Conservation (phyloP, 2,797 vertebrate species). For the Gymnodraco acuticeps region DNA sequence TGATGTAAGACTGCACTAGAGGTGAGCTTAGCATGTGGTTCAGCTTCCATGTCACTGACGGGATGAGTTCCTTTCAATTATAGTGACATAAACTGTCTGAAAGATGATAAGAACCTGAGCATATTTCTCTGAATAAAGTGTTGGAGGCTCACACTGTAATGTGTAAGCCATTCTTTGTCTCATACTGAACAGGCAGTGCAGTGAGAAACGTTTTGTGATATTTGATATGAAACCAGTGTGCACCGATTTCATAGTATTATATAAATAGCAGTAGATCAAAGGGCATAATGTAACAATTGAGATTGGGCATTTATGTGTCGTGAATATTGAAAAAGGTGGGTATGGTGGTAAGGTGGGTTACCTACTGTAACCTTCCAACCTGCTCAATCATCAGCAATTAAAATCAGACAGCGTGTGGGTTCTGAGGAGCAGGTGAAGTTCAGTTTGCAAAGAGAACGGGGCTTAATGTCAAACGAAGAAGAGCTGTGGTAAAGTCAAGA, state of each 20-base stretch:
- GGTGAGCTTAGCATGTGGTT: constrained; percentile 44
- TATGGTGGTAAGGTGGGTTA: not conserved
- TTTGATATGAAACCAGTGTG: constrained; percentile 46
- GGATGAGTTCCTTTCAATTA: constrained; percentile 63
- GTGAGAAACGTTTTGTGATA: constrained; percentile 41
- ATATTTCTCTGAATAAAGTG: constrained; percentile 42
- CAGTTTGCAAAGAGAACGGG: not conserved
- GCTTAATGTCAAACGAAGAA: constrained; percentile 12
- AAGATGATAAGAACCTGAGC: constrained; percentile 50
- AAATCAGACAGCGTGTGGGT: constrained; percentile 36
- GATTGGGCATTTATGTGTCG: constrained; percentile 24
- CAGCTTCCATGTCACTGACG: constrained; percentile 40
- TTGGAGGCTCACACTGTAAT: constrained; percentile 42
- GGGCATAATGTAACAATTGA: constrained; percentile 24
- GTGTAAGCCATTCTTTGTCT: constrained; percentile 47
- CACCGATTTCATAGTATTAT: constrained; percentile 33
- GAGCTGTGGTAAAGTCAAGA: constrained; percentile 31
- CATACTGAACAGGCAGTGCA: constrained; percentile 22
- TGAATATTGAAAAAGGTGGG: constrained; percentile 25
- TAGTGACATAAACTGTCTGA: constrained; percentile 54
- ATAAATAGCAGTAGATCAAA: constrained; percentile 35
- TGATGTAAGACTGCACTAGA: constrained; percentile 32
- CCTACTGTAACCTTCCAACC: constrained; percentile 26
- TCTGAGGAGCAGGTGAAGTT: constrained; percentile 14
- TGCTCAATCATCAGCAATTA: constrained; percentile 46